These are phyloP conservation scores for Frankliniella fusca DNA, from an alignment of 2,888 invertebrate genomes.

Conservation along the genomic window DNA sequence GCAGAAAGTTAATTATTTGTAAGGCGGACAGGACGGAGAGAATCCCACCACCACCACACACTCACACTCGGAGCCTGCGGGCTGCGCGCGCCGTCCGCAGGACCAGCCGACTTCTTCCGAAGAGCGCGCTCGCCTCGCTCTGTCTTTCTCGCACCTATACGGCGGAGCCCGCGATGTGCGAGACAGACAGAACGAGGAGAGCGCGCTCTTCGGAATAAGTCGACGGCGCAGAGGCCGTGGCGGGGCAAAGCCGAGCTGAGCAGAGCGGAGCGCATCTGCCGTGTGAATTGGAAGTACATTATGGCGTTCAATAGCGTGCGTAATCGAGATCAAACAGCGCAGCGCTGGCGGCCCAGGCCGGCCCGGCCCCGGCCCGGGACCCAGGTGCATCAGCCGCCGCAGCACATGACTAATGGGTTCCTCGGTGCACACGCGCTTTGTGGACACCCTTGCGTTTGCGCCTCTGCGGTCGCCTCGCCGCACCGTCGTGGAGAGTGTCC, in stretches of 20 bases:
- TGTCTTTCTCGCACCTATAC: too few relatives aligned
- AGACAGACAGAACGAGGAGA: too few relatives aligned
- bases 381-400: background rate
- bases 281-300: conserved; percentile 13
- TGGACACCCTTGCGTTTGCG: background rate
- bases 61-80: background rate
- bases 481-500: background rate
- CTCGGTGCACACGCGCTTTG: background rate
- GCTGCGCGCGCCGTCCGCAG: background rate
- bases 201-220: too few relatives aligned
- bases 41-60: background rate
- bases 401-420: conserved; percentile 22
- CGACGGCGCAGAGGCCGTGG: too few relatives aligned
- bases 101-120: background rate
- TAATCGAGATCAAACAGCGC: conserved; percentile 20
- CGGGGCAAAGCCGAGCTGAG: too few relatives aligned
- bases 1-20: too few relatives aligned
- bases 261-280: background rate
- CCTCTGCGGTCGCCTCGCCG: background rate
- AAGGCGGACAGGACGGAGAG: too few relatives aligned
- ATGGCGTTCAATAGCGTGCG: conserved; percentile 5
- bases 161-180: too few relatives aligned
- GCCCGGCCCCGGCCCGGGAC: background rate
- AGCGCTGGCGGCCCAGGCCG: too few relatives aligned
- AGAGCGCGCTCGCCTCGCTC: too few relatives aligned